phyloP scores from a whole-genome alignment of 2,113 vertebrate species.

The Chauna torquata region DNA sequence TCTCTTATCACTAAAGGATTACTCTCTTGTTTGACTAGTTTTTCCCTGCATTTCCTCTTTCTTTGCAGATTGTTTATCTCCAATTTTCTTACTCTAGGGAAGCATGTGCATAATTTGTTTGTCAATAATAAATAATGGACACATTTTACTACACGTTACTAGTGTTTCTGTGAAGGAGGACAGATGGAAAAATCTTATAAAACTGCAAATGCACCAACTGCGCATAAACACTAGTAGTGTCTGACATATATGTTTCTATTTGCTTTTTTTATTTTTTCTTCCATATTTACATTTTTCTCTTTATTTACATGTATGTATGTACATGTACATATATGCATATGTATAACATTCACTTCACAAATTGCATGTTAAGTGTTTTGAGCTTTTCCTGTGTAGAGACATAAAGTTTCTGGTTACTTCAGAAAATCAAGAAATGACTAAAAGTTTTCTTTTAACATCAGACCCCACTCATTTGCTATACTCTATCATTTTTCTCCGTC shows the following conservation, averaged over 20 bases:
- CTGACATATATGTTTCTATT: neutral
- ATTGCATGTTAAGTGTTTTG: neutral
- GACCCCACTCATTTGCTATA: neutral
- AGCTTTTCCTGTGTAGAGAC: neutral
- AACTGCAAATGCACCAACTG: neutral
- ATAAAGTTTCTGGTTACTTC: neutral
- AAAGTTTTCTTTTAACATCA: neutral
- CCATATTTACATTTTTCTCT: neutral
- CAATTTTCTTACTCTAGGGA: neutral
- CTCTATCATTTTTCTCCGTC: neutral
- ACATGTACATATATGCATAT: neutral
- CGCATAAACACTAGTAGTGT: neutral
- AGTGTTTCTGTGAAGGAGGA: neutral
- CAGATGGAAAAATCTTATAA: neutral
- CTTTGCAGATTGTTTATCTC: constrained; percentile 7
- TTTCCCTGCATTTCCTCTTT: neutral
- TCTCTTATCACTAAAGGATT: constrained; percentile 5
- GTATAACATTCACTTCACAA: neutral
- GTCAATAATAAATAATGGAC: constrained; percentile 27
- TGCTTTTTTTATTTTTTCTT: neutral
- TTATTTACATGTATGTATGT: neutral
- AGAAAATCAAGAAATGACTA: neutral
- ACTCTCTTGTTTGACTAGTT: neutral
- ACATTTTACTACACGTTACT: neutral
- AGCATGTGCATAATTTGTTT: constrained; percentile 4